These are phyloP conservation scores for Rhynchonycteris naso DNA, from an alignment of 2,797 vertebrate species.

Conservation along the genomic window DNA sequence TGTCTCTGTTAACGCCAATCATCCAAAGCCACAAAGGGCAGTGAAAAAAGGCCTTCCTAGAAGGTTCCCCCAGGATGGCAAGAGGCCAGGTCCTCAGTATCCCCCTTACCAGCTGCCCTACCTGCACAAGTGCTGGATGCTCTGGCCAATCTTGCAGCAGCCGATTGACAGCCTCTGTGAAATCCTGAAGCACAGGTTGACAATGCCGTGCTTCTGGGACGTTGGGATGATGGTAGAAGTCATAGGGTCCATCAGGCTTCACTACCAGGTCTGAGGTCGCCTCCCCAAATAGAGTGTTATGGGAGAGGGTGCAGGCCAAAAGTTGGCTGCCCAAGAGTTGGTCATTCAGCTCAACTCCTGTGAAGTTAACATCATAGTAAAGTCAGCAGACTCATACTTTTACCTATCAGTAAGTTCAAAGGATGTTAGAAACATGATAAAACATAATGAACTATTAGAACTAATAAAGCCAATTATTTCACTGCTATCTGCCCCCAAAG, in stretches of 20 bases:
- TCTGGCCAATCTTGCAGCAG: conserved; percentile 96
- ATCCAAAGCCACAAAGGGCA: not conserved
- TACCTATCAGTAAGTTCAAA: not conserved
- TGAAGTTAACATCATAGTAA: conserved; percentile 1
- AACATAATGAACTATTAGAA: not conserved
- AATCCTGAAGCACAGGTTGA: conserved; percentile 90
- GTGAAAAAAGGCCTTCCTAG: not conserved
- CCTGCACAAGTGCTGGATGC: conserved; percentile 95
- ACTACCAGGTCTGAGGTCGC: conserved; percentile 86
- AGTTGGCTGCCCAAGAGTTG: conserved; percentile 92
- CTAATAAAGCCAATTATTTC: not conserved
- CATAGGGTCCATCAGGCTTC: conserved; percentile 90
- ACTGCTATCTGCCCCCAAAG: not conserved
- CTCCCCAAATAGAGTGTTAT: conserved; percentile 91
- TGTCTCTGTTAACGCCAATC: not conserved
- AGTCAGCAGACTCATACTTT: not conserved
- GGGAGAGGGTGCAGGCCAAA: conserved; percentile 91
- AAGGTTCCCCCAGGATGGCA: not conserved
- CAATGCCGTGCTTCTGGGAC: conserved; percentile 92
- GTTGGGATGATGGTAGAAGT: conserved; percentile 97
- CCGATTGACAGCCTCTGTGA: conserved; percentile 87
- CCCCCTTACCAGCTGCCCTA: conserved; percentile 70
- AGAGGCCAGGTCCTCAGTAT: not conserved
- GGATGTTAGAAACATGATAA: not conserved
- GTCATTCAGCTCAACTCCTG: conserved; percentile 93